Conservation (phyloP, 2,888 invertebrate genomes). For the Nomada lathburiana region DNA sequence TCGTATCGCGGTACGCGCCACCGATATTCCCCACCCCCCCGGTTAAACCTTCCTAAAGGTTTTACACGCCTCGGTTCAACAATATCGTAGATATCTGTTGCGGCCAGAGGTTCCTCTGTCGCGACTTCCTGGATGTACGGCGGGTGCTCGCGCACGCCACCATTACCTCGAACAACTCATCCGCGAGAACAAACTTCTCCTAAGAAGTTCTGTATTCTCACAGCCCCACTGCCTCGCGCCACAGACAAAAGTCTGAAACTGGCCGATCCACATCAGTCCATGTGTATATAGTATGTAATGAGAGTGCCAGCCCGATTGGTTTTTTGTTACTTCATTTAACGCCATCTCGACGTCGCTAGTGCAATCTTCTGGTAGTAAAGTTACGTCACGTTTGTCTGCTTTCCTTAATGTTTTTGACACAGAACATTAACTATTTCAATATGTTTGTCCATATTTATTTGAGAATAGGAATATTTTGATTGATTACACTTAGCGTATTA, state of each 20-base stretch:
- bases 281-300: constrained; percentile 17
- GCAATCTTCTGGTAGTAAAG: no score
- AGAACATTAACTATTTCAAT: not conserved
- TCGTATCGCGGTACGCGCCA: constrained; percentile 32
- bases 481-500: not conserved
- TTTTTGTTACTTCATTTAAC: constrained; percentile 6
- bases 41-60: constrained; percentile 28
- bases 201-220: constrained; percentile 52
- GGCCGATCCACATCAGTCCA: constrained; percentile 56
- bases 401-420: not conserved
- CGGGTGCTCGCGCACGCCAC: constrained; percentile 71
- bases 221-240: constrained; percentile 65
- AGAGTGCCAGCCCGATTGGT: constrained; percentile 39
- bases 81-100: constrained; percentile 24
- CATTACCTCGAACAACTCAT: constrained; percentile 69
- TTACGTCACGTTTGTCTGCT: not conserved
- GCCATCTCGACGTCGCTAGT: constrained; percentile 5
- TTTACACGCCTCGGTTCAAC: constrained; percentile 14
- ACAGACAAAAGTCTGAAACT: constrained; percentile 74
- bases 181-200: constrained; percentile 64
- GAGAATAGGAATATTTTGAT: no score
- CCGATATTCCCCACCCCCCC: constrained; percentile 34
- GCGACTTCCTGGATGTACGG: constrained; percentile 50
- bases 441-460: not conserved
- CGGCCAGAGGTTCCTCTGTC: constrained; percentile 23